phyloP scores from a whole-genome alignment of 2,888 invertebrate genomes.

The Drosophila birchii region DNA sequence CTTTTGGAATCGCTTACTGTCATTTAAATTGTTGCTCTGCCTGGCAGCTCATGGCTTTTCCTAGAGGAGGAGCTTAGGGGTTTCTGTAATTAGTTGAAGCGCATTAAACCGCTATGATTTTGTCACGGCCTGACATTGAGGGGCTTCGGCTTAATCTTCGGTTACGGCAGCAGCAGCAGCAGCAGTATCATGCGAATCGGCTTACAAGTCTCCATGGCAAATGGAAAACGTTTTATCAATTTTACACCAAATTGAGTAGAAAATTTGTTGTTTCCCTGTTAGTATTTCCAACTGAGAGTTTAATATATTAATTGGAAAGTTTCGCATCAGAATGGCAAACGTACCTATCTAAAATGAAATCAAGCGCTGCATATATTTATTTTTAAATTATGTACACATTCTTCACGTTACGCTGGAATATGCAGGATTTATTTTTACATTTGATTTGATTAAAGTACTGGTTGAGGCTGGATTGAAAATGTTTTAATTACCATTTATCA shows the following conservation, averaged over 20 bases:
- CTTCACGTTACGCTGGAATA: background rate
- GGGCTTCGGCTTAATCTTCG: slow-evolving; percentile 16
- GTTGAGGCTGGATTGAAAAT: background rate
- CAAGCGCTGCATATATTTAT: slow-evolving; percentile 19
- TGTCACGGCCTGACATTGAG: slow-evolving; percentile 56
- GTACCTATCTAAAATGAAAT: slow-evolving; percentile 70
- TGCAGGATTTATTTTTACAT: slow-evolving; percentile 9
- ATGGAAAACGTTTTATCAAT: slow-evolving; percentile 45
- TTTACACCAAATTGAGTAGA: slow-evolving; percentile 27
- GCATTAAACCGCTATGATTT: slow-evolving; percentile 61
- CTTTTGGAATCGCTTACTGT: slow-evolving; percentile 15
- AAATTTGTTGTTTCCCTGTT: slow-evolving; percentile 7
- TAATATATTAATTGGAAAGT: slow-evolving; percentile 59
- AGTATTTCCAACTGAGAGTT: slow-evolving; percentile 3
- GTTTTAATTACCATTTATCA: slow-evolving; percentile 1
- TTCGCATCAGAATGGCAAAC: slow-evolving; percentile 21
- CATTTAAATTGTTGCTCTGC: slow-evolving; percentile 41
- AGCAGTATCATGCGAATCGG: slow-evolving; percentile 33
- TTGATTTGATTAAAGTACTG: background rate
- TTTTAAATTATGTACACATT: slow-evolving; percentile 17
- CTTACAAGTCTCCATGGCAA: slow-evolving; percentile 52
- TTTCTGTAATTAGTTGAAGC: slow-evolving; percentile 58
- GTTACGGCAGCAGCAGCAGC: background rate
- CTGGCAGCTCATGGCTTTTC: slow-evolving; percentile 32
- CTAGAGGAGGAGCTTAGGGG: slow-evolving; percentile 14